Percentiles rank a stretch among this genome's conserved stretches.
Conservation (phyloP, 2,113 vertebrate genomes). For the Gymnogyps californianus region DNA sequence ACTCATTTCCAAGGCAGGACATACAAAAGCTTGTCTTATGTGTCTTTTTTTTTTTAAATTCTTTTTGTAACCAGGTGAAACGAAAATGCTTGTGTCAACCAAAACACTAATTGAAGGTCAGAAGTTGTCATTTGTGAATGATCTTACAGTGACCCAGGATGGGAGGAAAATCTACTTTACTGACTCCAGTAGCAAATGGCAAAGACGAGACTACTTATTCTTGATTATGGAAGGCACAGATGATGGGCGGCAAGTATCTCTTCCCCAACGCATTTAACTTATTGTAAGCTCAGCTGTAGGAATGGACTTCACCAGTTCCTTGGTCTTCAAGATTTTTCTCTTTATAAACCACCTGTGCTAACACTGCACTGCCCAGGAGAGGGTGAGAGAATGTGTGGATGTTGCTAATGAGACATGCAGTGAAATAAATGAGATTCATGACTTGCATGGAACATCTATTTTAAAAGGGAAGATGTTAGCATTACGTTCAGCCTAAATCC, state of each 20-base stretch:
- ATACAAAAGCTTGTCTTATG: not conserved
- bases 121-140: constrained; percentile 90
- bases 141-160: constrained; percentile 86
- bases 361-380: not conserved
- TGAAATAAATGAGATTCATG: not conserved
- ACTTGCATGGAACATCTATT: not conserved
- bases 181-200: constrained; percentile 95
- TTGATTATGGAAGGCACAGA: constrained; percentile 92
- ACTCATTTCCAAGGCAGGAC: not conserved
- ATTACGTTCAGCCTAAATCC: not conserved
- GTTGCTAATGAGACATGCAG: not conserved
- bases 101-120: constrained; percentile 81
- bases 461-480: not conserved
- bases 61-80: constrained; percentile 75
- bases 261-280: not conserved
- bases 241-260: constrained; percentile 85
- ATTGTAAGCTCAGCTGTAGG: not conserved
- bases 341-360: not conserved
- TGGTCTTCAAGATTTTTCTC: not conserved
- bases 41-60: not conserved
- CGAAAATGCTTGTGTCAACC: constrained; percentile 76
- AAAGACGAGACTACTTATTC: constrained; percentile 85
- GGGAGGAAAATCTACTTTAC: constrained; percentile 96
- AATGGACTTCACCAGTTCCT: not conserved
- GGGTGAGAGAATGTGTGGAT: not conserved